Evolutionary conservation across 2,113 vertebrate species (phyloP).

Genomic region (Puffinus mauretanicus): DNA sequence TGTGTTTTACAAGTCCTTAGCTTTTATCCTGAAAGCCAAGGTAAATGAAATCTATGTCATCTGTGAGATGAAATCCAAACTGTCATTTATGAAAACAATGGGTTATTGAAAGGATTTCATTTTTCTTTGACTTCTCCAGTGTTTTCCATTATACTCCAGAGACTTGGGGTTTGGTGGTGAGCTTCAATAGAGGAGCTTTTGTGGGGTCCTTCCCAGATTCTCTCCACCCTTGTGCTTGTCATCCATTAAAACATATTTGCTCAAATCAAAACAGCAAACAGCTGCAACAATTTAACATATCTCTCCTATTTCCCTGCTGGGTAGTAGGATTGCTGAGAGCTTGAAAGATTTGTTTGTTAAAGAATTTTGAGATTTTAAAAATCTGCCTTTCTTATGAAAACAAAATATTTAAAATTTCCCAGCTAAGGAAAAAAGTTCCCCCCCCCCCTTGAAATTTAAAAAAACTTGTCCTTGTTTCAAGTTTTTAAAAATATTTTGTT

Average conservation of each 20-base stretch:
- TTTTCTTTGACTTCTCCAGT: not conserved
- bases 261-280: conserved; percentile 7
- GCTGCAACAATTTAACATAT: not conserved
- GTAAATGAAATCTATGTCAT: not conserved
- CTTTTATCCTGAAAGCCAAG: not conserved
- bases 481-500: not conserved
- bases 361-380: not conserved
- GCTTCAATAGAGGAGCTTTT: not conserved
- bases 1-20: not conserved
- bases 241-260: not conserved
- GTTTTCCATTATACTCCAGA: not conserved
- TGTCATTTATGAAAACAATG: not conserved
- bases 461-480: fast-evolving
- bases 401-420: not conserved
- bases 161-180: not conserved
- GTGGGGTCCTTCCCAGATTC: not conserved
- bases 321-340: not conserved
- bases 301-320: not conserved
- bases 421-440: not conserved
- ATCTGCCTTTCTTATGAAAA: not conserved
- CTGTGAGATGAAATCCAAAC: not conserved
- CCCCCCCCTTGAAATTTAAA: not conserved
- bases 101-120: not conserved
- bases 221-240: not conserved
- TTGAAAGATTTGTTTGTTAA: not conserved